A percentile compares a stretch with the other conserved stretches of the same genome.
Evolutionary conservation across 2,113 vertebrate genomes (phyloP).

Genomic region (Cichladusa arquata): DNA sequence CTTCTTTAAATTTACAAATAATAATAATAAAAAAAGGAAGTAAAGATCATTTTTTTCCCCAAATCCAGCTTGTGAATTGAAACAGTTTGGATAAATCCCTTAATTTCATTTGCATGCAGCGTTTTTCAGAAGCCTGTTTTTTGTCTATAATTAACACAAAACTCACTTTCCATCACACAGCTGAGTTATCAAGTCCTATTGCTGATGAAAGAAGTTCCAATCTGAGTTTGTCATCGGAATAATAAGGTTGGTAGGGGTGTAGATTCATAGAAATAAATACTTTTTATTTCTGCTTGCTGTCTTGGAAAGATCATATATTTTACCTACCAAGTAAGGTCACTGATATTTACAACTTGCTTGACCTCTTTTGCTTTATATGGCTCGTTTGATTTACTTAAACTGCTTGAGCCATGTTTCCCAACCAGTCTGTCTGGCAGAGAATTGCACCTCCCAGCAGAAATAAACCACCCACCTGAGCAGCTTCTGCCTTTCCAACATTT

Average conservation of each 20-base stretch:
- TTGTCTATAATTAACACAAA: not conserved
- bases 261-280: not conserved
- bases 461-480: not conserved
- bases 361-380: not conserved
- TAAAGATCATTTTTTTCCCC: not conserved
- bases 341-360: not conserved
- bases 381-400: not conserved
- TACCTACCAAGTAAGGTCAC: not conserved
- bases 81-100: not conserved
- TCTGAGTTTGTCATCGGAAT: not conserved
- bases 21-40: not conserved
- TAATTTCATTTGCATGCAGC: not conserved
- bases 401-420: not conserved
- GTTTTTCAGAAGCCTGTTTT: not conserved
- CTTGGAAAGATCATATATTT: not conserved
- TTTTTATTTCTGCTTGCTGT: not conserved
- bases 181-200: not conserved
- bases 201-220: not conserved
- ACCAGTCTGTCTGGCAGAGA: not conserved
- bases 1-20: not conserved
- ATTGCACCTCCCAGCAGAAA: not conserved
- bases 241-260: not conserved
- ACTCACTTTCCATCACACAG: not conserved
- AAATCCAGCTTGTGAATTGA: not conserved
- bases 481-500: not conserved